Conservation (phyloP, 2,113 vertebrate genomes). For the Eretmochelys imbricata region DNA sequence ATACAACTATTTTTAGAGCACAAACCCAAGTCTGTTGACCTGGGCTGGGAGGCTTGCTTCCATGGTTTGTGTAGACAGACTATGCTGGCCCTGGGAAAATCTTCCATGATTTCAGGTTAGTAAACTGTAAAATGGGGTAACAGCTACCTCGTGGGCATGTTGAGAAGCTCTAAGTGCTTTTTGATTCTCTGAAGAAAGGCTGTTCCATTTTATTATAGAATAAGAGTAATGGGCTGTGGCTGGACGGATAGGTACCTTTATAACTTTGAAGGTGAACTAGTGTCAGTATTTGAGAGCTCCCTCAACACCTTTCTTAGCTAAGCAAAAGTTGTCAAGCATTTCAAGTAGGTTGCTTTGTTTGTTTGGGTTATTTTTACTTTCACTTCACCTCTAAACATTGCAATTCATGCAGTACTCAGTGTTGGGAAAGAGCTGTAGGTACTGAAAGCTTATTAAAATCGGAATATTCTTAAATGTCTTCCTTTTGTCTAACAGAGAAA, state of each 20-base stretch:
- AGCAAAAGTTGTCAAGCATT: background rate
- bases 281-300: background rate
- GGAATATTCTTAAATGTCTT: background rate
- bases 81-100: background rate
- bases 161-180: background rate
- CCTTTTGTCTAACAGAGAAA: constrained; percentile 80
- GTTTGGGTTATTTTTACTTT: background rate
- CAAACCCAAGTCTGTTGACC: background rate
- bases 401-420: too few species aligned
- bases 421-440: background rate
- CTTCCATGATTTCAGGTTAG: background rate
- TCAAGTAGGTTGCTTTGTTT: background rate
- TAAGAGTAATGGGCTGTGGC: background rate
- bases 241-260: background rate
- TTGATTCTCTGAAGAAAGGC: background rate
- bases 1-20: background rate
- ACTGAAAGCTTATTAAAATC: background rate
- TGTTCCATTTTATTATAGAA: background rate
- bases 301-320: background rate
- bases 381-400: background rate
- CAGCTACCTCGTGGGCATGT: background rate
- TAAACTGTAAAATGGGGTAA: background rate
- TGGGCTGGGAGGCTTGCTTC: background rate
- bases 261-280: background rate
- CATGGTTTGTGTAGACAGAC: background rate